phyloP scores from a whole-genome alignment of 2,888 invertebrate genomes.

The Stenodera caucasica region DNA sequence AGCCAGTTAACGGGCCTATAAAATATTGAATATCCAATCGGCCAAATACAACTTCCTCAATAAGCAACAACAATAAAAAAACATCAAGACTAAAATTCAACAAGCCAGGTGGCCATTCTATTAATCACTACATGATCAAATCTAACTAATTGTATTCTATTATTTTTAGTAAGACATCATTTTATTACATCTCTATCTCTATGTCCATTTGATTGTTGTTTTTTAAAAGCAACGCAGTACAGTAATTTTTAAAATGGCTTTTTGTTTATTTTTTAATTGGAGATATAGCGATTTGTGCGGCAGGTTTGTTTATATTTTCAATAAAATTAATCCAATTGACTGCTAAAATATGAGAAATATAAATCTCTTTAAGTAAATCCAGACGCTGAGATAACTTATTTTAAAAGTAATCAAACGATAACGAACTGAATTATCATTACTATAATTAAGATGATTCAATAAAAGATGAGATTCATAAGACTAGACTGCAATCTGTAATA shows the following conservation, averaged over 20 bases:
- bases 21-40: slow-evolving; percentile 5
- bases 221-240: slow-evolving; percentile 27
- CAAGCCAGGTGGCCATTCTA: no score
- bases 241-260: slow-evolving; percentile 33
- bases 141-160: background rate
- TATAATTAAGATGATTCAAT: background rate
- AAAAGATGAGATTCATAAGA: no score
- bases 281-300: no score
- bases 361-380: background rate
- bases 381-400: background rate
- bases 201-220: slow-evolving; percentile 35
- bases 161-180: background rate
- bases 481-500: no score
- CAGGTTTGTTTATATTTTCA: slow-evolving; percentile 1
- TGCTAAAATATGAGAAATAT: background rate
- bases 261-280: slow-evolving; percentile 35
- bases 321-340: background rate
- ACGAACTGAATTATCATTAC: background rate
- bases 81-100: background rate
- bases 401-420: background rate
- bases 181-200: slow-evolving; percentile 29
- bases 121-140: slow-evolving; percentile 4
- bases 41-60: slow-evolving; percentile 1
- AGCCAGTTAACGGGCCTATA: slow-evolving; percentile 21
- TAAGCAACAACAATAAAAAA: slow-evolving; percentile 13